Evolutionary conservation across 2,888 invertebrate species (phyloP).

Genomic region (Pyrochroa serraticornis): DNA sequence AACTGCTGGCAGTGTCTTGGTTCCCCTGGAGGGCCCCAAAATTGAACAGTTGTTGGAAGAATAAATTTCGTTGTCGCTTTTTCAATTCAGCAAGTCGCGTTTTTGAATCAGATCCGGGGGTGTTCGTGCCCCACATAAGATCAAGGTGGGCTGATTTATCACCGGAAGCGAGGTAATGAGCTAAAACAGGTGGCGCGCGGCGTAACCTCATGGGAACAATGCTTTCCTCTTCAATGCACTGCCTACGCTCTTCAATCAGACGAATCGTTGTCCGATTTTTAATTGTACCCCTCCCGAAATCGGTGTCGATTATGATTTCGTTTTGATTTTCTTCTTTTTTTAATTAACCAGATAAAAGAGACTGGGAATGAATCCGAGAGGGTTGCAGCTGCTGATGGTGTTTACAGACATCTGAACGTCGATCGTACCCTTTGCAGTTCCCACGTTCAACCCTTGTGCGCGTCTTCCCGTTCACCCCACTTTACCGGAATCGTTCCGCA

Average conservation of each 20-base stretch:
- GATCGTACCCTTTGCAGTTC: constrained; percentile 52
- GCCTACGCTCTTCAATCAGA: constrained; percentile 14
- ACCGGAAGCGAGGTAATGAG: constrained; percentile 56
- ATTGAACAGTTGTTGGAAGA: too few relatives aligned
- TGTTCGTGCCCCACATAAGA: constrained; percentile 18
- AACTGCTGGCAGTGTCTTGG: too few relatives aligned
- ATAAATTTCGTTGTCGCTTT: too few relatives aligned
- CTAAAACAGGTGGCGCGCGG: constrained; percentile 55
- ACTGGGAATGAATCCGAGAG: constrained; percentile 19
- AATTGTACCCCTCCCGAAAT: constrained; percentile 19
- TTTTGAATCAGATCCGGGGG: background rate
- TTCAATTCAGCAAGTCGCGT: too few relatives aligned
- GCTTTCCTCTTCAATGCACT: constrained; percentile 24
- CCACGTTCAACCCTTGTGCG: constrained; percentile 54
- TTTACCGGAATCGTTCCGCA: constrained; percentile 56
- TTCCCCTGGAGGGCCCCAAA: too few relatives aligned
- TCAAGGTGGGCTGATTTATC: constrained; percentile 52
- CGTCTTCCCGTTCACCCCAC: constrained; percentile 45
- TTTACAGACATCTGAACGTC: constrained; percentile 42
- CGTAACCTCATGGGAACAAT: constrained; percentile 41
- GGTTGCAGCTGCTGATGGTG: constrained; percentile 41
- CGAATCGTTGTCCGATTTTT: constrained; percentile 19
- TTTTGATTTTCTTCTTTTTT: constrained; percentile 8
- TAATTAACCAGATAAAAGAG: constrained; percentile 10
- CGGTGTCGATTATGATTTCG: background rate